Conservation (phyloP, 2,888 invertebrate species). For the Lamellibrachia columna region DNA sequence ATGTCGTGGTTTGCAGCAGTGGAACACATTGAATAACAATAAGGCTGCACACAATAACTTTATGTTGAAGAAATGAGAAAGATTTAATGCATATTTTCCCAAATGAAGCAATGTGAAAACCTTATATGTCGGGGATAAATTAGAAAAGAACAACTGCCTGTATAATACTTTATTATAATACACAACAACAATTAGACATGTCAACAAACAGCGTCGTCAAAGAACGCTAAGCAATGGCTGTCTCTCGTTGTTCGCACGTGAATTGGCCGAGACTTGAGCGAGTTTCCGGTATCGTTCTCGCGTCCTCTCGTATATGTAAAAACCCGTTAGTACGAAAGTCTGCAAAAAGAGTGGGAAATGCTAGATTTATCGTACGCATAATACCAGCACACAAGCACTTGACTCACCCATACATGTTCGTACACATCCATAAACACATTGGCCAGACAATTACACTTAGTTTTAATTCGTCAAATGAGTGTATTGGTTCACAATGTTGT, state of each 20-base stretch:
- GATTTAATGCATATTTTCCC: not conserved
- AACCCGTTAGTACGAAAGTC: not conserved
- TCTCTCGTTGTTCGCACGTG: slow-evolving; percentile 3
- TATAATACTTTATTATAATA: slow-evolving; percentile 5
- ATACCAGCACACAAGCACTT: not conserved
- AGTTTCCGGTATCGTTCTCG: not conserved
- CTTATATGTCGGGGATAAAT: not conserved
- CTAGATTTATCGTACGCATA: not conserved
- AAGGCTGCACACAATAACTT: too few relatives aligned
- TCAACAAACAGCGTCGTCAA: slow-evolving; percentile 4
- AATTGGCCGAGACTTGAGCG: not conserved
- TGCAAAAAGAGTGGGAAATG: not conserved
- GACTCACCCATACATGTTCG: not conserved
- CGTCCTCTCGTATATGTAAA: not conserved
- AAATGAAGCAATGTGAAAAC: not conserved
- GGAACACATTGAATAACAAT: too few relatives aligned
- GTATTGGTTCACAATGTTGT: too few relatives aligned
- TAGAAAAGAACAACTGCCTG: not conserved
- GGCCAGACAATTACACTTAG: not conserved
- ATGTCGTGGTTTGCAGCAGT: too few relatives aligned
- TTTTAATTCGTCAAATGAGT: too few relatives aligned
- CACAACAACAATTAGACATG: not conserved
- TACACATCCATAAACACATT: not conserved
- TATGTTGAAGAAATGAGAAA: too few relatives aligned
- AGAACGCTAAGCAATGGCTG: not conserved